Evolutionary conservation across 2,797 vertebrate genomes (phyloP).

Genomic region (Siniperca undulata): DNA sequence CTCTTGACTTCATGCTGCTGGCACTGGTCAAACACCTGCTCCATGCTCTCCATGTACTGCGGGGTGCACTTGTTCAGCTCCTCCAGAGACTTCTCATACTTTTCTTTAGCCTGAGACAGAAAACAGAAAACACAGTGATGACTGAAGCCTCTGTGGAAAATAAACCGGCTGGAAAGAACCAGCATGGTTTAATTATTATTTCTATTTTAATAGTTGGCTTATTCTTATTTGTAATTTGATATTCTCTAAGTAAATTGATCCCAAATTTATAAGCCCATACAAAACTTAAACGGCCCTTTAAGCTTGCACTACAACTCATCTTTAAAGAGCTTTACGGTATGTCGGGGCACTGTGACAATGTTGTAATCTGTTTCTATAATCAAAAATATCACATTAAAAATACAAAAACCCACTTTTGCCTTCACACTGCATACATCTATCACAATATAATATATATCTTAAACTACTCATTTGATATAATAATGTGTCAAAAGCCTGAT

Average conservation of each 20-base stretch:
- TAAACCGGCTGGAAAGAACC: not conserved
- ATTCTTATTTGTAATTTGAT: not conserved
- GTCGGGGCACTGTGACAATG: not conserved
- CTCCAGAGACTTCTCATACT: constrained; percentile 96
- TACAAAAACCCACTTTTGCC: not conserved
- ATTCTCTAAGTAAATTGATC: not conserved
- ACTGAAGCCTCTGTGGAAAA: not conserved
- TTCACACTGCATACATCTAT: not conserved
- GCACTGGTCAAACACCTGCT: constrained; percentile 97
- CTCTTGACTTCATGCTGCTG: constrained; percentile 98
- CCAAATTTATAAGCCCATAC: not conserved
- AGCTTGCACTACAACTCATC: not conserved
- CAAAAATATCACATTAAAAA: not conserved
- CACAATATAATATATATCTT: not conserved
- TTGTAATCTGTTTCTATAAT: not conserved
- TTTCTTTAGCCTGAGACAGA: constrained; percentile 91
- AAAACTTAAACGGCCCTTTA: not conserved
- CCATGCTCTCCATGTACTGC: constrained; percentile 97
- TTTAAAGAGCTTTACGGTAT: not conserved
- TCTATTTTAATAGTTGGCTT: not conserved
- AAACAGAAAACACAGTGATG: not conserved
- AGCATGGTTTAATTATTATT: not conserved
- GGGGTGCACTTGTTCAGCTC: constrained; percentile 95
- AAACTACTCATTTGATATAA: not conserved
- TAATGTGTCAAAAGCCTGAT: constrained; percentile 5